phyloP scores from a whole-genome alignment of 2,113 vertebrate species.

The Phaethon lepturus region DNA sequence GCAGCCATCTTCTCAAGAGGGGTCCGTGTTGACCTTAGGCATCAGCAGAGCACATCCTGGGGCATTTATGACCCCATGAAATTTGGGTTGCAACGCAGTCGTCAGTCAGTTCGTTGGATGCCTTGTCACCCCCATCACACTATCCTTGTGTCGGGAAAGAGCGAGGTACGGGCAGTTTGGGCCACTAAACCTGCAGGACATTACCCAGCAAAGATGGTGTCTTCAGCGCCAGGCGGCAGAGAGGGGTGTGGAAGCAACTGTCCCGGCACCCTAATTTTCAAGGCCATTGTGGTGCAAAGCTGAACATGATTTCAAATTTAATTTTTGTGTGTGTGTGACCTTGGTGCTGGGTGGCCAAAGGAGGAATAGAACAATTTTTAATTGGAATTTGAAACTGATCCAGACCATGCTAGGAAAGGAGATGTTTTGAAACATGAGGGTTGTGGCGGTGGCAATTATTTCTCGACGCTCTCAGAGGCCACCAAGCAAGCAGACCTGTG shows the following conservation, averaged over 20 bases:
- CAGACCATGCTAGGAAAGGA: not conserved
- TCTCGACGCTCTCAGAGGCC: not conserved
- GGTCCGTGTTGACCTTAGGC: rapidly evolving
- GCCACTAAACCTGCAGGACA: not conserved
- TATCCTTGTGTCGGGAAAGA: not conserved
- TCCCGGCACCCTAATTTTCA: not conserved
- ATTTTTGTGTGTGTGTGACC: rapidly evolving
- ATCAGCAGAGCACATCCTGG: rapidly evolving
- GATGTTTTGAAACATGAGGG: not conserved
- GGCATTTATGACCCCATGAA: rapidly evolving
- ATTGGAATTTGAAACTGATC: not conserved
- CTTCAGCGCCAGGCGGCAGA: not conserved
- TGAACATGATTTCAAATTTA: not conserved
- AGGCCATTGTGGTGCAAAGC: not conserved
- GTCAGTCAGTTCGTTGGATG: not conserved
- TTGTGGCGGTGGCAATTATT: not conserved
- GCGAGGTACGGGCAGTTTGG: rapidly evolving
- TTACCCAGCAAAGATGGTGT: not conserved
- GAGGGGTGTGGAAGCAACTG: rapidly evolving
- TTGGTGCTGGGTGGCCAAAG: not conserved
- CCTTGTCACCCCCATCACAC: not conserved
- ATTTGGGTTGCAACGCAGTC: rapidly evolving
- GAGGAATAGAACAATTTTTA: not conserved
- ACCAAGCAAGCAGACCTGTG: rapidly evolving
- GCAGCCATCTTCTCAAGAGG: not conserved